Conservation (phyloP, 2,113 vertebrate genomes). For the Nannospalax galili region DNA sequence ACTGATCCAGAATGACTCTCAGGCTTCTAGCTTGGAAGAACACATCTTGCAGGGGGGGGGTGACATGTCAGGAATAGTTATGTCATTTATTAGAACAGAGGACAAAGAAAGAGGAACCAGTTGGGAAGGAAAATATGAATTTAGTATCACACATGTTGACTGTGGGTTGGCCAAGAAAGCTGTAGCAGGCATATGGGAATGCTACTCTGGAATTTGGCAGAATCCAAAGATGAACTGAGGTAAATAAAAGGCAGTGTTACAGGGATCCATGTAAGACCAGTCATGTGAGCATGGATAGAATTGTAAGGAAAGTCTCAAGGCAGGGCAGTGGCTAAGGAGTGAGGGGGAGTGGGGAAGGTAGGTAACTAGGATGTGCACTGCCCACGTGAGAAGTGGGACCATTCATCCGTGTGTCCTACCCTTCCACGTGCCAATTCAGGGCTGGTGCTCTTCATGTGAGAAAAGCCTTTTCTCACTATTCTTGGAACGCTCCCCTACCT, state of each 20-base stretch:
- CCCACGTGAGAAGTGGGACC: background rate
- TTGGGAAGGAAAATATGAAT: background rate
- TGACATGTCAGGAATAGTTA: background rate
- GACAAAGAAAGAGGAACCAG: background rate
- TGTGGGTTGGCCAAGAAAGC: rapidly evolving
- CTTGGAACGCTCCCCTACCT: rapidly evolving
- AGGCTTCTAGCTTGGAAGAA: background rate
- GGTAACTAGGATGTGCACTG: background rate
- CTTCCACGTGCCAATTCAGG: rapidly evolving
- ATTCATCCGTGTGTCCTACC: rapidly evolving
- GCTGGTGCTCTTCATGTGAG: background rate
- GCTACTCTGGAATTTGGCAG: background rate
- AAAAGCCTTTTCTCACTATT: background rate
- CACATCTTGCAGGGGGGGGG: background rate
- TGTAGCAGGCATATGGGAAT: background rate
- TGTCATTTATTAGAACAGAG: background rate
- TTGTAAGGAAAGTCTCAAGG: background rate
- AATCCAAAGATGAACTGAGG: background rate
- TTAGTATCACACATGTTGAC: background rate
- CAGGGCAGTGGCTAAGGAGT: background rate
- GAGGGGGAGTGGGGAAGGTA: background rate
- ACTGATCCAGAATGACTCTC: background rate
- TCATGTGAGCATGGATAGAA: background rate
- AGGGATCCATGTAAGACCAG: background rate
- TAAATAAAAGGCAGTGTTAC: too few relatives aligned